phyloP scores from a whole-genome alignment of 2,888 invertebrate species.

The Phengaris alcon region DNA sequence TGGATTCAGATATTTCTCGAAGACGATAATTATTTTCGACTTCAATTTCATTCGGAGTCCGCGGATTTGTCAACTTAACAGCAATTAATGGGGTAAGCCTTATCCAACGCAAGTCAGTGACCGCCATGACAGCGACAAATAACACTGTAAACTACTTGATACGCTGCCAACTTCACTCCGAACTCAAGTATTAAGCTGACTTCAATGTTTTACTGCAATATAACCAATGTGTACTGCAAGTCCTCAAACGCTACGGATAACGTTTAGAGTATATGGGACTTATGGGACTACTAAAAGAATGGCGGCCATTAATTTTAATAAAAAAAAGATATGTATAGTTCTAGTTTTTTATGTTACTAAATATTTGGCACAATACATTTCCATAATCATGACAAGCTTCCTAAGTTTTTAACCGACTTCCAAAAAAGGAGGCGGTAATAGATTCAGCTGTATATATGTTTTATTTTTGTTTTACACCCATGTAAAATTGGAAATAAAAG shows the following conservation, averaged over 20 bases:
- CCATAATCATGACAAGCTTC: neutral
- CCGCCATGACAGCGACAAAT: conserved; percentile 62
- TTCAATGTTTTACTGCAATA: conserved; percentile 27
- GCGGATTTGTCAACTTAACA: neutral
- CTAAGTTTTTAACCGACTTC: no score
- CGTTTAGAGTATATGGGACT: neutral
- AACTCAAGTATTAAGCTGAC: conserved; percentile 9
- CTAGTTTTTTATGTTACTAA: neutral
- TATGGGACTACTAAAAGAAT: neutral
- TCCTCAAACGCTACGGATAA: neutral
- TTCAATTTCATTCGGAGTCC: neutral
- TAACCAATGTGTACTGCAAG: neutral
- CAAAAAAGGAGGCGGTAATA: no score
- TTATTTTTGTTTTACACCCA: no score
- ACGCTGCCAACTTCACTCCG: conserved; percentile 57
- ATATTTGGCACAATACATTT: neutral
- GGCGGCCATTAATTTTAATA: conserved; percentile 7
- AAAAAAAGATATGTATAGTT: no score
- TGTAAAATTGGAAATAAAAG: no score
- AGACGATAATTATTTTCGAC: neutral
- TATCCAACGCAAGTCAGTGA: conserved; percentile 42
- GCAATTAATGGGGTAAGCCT: conserved; percentile 4
- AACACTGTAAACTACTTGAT: conserved; percentile 68
- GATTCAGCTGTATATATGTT: no score
- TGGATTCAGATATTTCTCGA: neutral